Percentiles rank a stretch among this genome's conserved stretches.
These are phyloP conservation scores for Opisthograptis luteolata DNA, from an alignment of 2,888 invertebrate species.

Conservation along the genomic window DNA sequence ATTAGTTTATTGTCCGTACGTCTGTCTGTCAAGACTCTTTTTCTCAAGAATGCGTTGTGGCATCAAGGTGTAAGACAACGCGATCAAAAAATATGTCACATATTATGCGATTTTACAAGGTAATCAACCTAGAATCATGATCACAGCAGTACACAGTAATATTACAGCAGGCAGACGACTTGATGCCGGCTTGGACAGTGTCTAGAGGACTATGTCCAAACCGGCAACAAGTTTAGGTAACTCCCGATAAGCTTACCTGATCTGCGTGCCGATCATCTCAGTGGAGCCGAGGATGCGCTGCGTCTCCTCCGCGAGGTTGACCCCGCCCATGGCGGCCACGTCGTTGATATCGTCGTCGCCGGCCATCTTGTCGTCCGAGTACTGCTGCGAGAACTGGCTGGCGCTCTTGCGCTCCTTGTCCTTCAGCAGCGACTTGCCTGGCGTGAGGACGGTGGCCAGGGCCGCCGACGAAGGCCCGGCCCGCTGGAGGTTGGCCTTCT, in stretches of 20 bases:
- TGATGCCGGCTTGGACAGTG: no score
- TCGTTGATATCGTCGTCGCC: constrained; percentile 99
- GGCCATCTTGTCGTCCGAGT: constrained; percentile 82
- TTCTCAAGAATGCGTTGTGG: no score
- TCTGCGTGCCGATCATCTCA: constrained; percentile 94
- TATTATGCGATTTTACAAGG: no score
- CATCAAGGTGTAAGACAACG: no score
- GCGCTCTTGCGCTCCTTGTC: constrained; percentile 90
- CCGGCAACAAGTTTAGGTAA: not conserved
- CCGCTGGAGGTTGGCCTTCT: constrained; percentile 65
- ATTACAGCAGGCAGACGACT: no score
- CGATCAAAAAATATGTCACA: no score
- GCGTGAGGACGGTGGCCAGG: constrained; percentile 67
- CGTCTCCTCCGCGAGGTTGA: constrained; percentile 97
- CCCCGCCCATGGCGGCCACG: constrained; percentile 99
- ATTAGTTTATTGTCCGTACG: no score
- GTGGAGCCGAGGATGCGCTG: constrained; percentile 96
- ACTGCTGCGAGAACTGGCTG: constrained; percentile 61
- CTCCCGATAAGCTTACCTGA: constrained; percentile 72
- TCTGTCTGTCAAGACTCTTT: no score
- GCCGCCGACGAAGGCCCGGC: constrained; percentile 54
- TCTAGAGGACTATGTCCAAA: no score
- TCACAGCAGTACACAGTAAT: no score
- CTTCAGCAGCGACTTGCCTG: constrained; percentile 86
- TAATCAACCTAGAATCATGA: no score